Evolutionary conservation across 2,113 vertebrate genomes (phyloP).

Genomic region (Callipepla californica): DNA sequence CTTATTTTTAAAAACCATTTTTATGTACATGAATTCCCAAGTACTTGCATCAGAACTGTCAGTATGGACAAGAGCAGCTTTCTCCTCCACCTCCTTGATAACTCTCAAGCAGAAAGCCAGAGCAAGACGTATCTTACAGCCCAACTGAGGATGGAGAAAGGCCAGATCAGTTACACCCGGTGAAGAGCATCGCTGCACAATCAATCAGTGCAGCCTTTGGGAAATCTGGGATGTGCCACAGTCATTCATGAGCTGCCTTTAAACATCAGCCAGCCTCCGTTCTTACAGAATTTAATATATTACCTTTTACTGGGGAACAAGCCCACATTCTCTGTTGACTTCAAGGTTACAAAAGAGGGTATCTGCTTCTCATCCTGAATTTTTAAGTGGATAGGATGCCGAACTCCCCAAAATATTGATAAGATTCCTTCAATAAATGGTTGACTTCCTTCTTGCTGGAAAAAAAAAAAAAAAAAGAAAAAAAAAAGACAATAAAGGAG

Average conservation of each 20-base stretch:
- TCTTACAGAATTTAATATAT: accelerated
- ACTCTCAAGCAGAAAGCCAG: neutral
- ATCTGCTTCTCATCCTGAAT: conserved; percentile 91
- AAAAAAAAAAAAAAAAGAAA: neutral
- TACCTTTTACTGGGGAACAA: conserved; percentile 84
- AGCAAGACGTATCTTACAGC: neutral
- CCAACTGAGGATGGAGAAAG: neutral
- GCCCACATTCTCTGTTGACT: conserved; percentile 70
- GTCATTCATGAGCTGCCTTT: accelerated
- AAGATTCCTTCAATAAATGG: conserved; percentile 87
- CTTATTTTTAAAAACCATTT: too few relatives aligned
- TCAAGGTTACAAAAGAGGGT: conserved; percentile 67
- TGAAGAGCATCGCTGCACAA: neutral
- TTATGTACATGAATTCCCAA: neutral
- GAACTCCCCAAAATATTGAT: conserved; percentile 91
- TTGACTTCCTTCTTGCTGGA: conserved; percentile 70
- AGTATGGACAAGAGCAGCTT: neutral
- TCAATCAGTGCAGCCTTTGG: accelerated
- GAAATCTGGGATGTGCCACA: neutral
- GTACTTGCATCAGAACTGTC: neutral
- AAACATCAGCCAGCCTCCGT: neutral
- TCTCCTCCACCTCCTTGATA: neutral
- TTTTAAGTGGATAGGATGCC: conserved; percentile 88
- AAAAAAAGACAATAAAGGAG: neutral
- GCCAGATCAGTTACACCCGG: neutral